Conservation (phyloP, 2,888 invertebrate species). For the Myopa testacea region DNA sequence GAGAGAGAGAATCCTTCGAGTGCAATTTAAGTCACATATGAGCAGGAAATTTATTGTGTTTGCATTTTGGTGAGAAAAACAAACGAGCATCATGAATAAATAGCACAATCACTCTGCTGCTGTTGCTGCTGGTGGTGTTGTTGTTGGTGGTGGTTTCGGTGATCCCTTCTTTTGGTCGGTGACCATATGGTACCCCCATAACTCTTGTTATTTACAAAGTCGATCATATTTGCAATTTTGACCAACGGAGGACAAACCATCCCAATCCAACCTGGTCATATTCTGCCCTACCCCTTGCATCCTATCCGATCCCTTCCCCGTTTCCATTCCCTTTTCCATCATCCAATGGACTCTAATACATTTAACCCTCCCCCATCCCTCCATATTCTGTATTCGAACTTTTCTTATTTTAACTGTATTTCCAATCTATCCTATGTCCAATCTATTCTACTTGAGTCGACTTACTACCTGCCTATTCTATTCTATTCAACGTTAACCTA, state of each 20-base stretch:
- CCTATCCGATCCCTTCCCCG: too few relatives aligned
- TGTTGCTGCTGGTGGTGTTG: background rate
- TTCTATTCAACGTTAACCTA: too few relatives aligned
- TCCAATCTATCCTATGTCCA: too few relatives aligned
- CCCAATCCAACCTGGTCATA: too few relatives aligned
- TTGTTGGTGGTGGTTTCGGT: too few relatives aligned
- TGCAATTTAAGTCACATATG: background rate
- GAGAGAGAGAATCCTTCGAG: background rate
- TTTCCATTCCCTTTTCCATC: too few relatives aligned
- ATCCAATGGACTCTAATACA: background rate
- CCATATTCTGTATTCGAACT: background rate
- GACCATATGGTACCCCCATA: background rate
- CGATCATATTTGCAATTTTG: background rate
- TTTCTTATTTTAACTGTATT: background rate
- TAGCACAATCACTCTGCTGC: background rate
- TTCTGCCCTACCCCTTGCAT: too few relatives aligned
- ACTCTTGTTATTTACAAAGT: background rate
- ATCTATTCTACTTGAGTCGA: too few relatives aligned
- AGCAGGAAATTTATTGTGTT: slow-evolving; percentile 16
- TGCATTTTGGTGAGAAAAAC: slow-evolving; percentile 27
- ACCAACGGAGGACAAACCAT: too few relatives aligned
- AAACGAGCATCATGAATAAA: slow-evolving; percentile 30
- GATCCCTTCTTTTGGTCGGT: too few relatives aligned
- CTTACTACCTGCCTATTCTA: too few relatives aligned
- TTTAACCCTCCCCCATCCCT: background rate